Evolutionary conservation across 2,888 invertebrate species (phyloP).

Genomic region (Quadroppia sp.): DNA sequence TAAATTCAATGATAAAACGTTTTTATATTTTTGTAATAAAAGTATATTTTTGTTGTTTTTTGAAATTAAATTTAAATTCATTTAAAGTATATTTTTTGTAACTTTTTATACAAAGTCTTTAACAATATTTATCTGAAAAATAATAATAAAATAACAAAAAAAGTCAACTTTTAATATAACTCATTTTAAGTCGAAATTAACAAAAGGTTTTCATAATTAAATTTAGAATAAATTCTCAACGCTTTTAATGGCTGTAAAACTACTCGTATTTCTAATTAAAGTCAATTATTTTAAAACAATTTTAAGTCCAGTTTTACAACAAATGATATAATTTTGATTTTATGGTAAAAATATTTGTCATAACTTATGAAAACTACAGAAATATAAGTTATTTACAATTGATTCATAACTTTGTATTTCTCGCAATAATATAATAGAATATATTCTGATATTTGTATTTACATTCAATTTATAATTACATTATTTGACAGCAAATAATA

Average conservation of each 20-base stretch:
- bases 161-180: no score
- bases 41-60: not conserved
- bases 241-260: no score
- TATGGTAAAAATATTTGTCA: not conserved
- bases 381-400: not conserved
- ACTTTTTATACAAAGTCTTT: not conserved
- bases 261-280: no score
- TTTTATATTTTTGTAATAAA: conserved; percentile 7
- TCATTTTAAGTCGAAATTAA: no score
- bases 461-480: conserved; percentile 31
- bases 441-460: conserved; percentile 9
- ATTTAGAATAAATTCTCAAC: no score
- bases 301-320: no score
- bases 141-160: no score
- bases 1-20: not conserved
- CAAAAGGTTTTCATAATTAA: no score
- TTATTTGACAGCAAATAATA: conserved; percentile 34
- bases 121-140: no score
- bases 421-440: not conserved
- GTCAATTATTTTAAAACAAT: no score
- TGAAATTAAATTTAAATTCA: not conserved
- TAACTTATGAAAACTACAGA: no score
- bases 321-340: no score
- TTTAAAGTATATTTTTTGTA: not conserved
- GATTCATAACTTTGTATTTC: not conserved